Conservation (phyloP, 2,888 invertebrate genomes). For the Ceramica pisi region DNA sequence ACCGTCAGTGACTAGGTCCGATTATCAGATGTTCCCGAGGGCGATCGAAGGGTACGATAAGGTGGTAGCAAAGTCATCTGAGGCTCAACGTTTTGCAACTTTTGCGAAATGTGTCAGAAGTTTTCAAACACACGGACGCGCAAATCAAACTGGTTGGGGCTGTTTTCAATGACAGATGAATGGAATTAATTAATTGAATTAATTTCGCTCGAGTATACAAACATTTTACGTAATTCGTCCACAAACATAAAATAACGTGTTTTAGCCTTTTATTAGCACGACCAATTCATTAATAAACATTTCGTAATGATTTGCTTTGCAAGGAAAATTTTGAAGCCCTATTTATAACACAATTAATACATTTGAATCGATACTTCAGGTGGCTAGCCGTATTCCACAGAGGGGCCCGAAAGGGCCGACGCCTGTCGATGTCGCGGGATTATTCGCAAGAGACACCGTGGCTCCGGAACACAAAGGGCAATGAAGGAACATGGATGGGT, state of each 20-base stretch:
- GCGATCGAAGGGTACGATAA: constrained; percentile 43
- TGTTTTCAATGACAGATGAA: constrained; percentile 10
- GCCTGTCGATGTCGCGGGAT: too few relatives aligned
- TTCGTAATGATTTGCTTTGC: background rate
- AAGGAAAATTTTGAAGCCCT: constrained; percentile 14
- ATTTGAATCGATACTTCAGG: background rate
- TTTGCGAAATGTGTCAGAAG: background rate
- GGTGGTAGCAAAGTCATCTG: constrained; percentile 38
- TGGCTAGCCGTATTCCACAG: too few relatives aligned
- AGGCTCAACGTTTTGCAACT: background rate
- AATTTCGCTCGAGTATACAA: constrained; percentile 7
- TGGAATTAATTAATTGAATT: constrained; percentile 4
- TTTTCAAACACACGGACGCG: constrained; percentile 16
- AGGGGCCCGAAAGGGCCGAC: too few relatives aligned
- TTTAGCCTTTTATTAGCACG: background rate
- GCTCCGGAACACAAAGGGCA: too few relatives aligned
- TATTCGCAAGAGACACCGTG: too few relatives aligned
- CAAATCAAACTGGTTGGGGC: constrained; percentile 43
- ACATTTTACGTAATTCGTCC: background rate
- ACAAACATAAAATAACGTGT: background rate
- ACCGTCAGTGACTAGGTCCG: background rate
- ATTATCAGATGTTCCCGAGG: constrained; percentile 29
- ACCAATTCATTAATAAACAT: background rate
- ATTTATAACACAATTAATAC: constrained; percentile 11
- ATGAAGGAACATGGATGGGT: too few relatives aligned